A percentile compares a stretch with the other conserved stretches of the same genome.
Evolutionary conservation across 2,113 vertebrate species (phyloP).

Genomic region (Shinisaurus crocodilurus): DNA sequence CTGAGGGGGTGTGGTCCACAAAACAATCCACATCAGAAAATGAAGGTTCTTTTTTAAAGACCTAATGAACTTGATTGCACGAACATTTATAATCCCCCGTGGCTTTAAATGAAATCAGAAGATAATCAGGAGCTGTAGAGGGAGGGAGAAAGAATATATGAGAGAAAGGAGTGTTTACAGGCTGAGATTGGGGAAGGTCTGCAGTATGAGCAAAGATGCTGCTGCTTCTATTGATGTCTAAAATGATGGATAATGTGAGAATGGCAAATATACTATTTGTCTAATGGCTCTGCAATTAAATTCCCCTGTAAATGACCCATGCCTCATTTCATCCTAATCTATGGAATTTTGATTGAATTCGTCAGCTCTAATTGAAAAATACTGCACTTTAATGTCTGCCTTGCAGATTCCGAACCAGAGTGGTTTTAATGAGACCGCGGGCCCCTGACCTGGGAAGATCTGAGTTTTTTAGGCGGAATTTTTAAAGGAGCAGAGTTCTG

Average conservation of each 20-base stretch:
- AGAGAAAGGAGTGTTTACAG: conserved; percentile 77
- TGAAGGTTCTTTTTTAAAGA: conserved; percentile 62
- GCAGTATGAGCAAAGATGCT: conserved; percentile 74
- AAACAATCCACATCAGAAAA: conserved; percentile 74
- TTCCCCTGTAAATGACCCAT: conserved; percentile 98
- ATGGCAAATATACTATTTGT: conserved; percentile 98
- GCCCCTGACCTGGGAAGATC: conserved; percentile 88
- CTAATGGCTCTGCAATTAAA: conserved; percentile 99
- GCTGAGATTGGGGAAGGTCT: conserved; percentile 73
- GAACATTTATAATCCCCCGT: conserved; percentile 80
- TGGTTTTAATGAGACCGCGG: conserved; percentile 89
- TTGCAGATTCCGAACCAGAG: conserved; percentile 85
- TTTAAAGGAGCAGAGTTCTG: conserved; percentile 59
- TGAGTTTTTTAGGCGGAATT: conserved; percentile 75
- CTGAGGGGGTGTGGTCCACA: no score
- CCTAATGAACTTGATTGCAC: conserved; percentile 81
- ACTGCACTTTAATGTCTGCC: conserved; percentile 98
- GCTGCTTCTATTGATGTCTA: conserved; percentile 89
- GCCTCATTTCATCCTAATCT: conserved; percentile 99
- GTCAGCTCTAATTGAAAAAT: conserved; percentile 99
- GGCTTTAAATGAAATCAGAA: conserved; percentile 84
- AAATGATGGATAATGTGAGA: conserved; percentile 97
- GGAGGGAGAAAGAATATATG: not conserved
- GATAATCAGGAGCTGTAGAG: conserved; percentile 76
- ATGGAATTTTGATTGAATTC: conserved; percentile 99